Evolutionary conservation across 1,140 invertebrate genomes (phyloP).

Genomic region (Drosophila pruinosa): DNA sequence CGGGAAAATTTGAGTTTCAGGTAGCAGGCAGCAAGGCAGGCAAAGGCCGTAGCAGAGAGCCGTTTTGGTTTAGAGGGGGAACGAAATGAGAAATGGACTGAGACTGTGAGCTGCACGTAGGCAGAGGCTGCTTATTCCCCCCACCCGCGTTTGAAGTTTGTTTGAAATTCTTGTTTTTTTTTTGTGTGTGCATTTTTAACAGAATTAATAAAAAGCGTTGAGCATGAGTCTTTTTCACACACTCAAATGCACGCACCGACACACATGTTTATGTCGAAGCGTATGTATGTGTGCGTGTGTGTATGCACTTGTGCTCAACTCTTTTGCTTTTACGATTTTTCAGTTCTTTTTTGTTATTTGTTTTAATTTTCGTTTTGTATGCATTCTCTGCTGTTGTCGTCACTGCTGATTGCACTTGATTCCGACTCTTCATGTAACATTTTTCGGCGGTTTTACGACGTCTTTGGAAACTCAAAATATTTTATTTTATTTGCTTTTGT

Average conservation of each 20-base stretch:
- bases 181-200: slow-evolving; percentile 47
- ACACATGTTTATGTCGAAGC: not conserved
- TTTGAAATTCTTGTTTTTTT: slow-evolving; percentile 53
- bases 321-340: slow-evolving; percentile 21
- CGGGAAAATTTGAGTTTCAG: slow-evolving; percentile 79
- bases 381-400: slow-evolving; percentile 20
- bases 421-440: slow-evolving; percentile 31
- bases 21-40: slow-evolving; percentile 44
- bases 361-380: slow-evolving; percentile 38
- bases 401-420: slow-evolving; percentile 31
- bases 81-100: slow-evolving; percentile 42
- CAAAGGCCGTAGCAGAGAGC: slow-evolving; percentile 5
- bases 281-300: not conserved
- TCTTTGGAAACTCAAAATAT: slow-evolving; percentile 11
- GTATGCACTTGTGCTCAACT: slow-evolving; percentile 35
- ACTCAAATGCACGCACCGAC: slow-evolving; percentile 30
- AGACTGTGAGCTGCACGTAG: slow-evolving; percentile 32
- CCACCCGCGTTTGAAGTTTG: slow-evolving; percentile 38
- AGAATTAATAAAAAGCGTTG: slow-evolving; percentile 52
- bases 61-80: slow-evolving; percentile 30
- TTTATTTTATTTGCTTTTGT: slow-evolving; percentile 5
- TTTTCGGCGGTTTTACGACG: slow-evolving; percentile 22
- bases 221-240: slow-evolving; percentile 50
- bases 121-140: not conserved
- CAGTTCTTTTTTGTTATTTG: slow-evolving; percentile 9